Conservation (phyloP, 2,888 invertebrate genomes). For the Pteria penguin region DNA sequence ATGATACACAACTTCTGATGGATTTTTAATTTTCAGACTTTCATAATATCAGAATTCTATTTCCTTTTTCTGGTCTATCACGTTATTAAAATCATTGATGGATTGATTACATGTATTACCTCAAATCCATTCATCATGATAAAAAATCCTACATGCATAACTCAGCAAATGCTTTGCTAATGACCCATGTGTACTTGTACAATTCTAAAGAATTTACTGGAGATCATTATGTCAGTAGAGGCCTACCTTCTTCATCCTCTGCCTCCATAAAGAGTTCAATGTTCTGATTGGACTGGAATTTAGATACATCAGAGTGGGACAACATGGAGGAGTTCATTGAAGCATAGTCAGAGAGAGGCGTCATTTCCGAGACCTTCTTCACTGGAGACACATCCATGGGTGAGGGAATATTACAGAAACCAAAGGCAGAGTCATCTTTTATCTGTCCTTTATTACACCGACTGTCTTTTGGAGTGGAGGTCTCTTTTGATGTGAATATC, state of each 20-base stretch:
- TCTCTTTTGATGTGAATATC: slow-evolving; percentile 27
- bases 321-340: slow-evolving; percentile 38
- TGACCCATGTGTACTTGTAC: no score
- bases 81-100: no score
- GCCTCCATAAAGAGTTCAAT: slow-evolving; percentile 29
- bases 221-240: no score
- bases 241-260: slow-evolving; percentile 3
- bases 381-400: slow-evolving; percentile 32
- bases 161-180: no score
- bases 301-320: slow-evolving; percentile 8
- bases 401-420: slow-evolving; percentile 18
- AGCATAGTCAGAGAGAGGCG: slow-evolving; percentile 41
- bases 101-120: no score
- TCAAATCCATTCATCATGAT: no score
- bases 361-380: slow-evolving; percentile 20
- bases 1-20: no score
- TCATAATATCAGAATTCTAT: no score
- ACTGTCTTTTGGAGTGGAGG: slow-evolving; percentile 34
- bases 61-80: no score
- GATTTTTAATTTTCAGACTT: no score
- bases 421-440: slow-evolving; percentile 25
- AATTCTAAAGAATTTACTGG: not conserved
- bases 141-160: no score
- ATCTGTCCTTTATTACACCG: not conserved
- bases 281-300: not conserved